Evolutionary conservation across 2,888 invertebrate genomes (phyloP), one percentile per base, ranked within the genome.

Genomic region (Spodoptera exigua): DNA sequence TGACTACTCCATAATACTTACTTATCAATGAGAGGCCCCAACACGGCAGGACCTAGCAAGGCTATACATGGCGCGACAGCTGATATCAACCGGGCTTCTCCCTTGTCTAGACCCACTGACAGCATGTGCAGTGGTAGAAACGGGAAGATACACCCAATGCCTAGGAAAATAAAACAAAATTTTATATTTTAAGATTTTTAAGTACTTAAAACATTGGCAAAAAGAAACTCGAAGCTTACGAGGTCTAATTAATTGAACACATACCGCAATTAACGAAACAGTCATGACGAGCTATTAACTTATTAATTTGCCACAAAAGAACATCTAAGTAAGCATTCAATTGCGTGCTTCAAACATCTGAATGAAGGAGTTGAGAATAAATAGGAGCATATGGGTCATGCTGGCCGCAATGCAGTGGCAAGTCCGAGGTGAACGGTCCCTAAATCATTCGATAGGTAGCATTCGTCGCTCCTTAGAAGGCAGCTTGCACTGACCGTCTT

Each of bases 51-150:
- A 0, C 98, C 97, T 44, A 98, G 87, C 56, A 97, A 95, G 2
- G 98, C 97, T 14, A 97, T 94, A 76, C 97, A 95, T 4, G 98
- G 97, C 18, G 97, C 96, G 53, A 97, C 95, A 41, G 97, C 96
- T 55, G 97, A 97, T 78, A 98, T 96, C 57, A 96, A 95, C 16
- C 97, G 95, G 34, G 96, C 96, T 87, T 98, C 97, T 52, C 96
- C 95, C 66, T 95, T 92, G 52, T 96, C 96, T 72, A 98, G 88
- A 1, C 98, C 98, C 68, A 96, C 94, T 61, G 95, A 92, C 67
- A 95, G 91, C 96, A 97, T 97, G 89, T 97, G 97, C 60, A 97
- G 94, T 14, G 97, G 96, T 66, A 98, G 96, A 89, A 97, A 97
- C 7, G 98, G 97, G 80, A 97, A 96, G 68, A 98, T 95, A 78